Conservation (phyloP, 1,140 invertebrate species). For the Agrypnia vestita region DNA sequence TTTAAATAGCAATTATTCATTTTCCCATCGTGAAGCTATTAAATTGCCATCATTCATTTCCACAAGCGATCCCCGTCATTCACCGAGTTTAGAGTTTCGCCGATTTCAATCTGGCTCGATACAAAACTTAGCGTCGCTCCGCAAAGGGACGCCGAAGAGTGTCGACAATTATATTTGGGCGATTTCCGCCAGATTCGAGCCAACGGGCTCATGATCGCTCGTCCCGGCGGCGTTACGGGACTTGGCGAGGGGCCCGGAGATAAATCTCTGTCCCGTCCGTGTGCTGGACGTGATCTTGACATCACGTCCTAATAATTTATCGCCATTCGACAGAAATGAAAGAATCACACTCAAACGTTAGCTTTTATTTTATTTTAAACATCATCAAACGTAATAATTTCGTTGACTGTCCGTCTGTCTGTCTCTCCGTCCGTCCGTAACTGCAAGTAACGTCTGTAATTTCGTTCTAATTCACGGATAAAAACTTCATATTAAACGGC, state of each 20-base stretch:
- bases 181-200: not conserved
- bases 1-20: no score
- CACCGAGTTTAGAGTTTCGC: not conserved
- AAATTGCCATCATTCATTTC: not conserved
- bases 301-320: conserved; percentile 2
- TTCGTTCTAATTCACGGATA: no score
- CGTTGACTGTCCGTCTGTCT: no score
- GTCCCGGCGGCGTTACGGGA: conserved; percentile 20
- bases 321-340: not conserved
- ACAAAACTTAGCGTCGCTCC: not conserved
- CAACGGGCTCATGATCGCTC: not conserved
- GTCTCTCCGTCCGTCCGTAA: no score
- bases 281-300: not conserved
- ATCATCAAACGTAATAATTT: no score
- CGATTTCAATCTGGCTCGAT: conserved; percentile 2
- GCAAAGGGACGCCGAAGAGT: not conserved
- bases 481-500: no score
- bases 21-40: no score
- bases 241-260: conserved; percentile 44
- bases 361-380: no score
- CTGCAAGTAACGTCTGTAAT: no score
- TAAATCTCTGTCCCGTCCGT: conserved; percentile 30
- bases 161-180: not conserved
- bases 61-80: not conserved
- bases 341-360: not conserved